These are phyloP conservation scores for Drosophila pectinifera DNA, from an alignment of 1,140 invertebrate species.

Conservation along the genomic window DNA sequence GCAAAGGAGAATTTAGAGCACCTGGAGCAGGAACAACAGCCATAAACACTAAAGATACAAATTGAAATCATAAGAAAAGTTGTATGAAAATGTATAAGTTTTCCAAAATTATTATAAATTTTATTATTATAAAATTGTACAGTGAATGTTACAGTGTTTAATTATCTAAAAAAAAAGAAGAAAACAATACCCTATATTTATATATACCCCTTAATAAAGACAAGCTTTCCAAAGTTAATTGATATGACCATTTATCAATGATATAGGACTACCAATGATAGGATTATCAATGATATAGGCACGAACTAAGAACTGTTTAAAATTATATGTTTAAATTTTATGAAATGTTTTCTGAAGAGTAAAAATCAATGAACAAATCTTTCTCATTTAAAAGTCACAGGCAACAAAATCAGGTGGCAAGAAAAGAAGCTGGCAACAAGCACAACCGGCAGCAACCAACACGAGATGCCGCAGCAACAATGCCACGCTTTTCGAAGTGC, in stretches of 20 bases:
- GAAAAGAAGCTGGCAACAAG: constrained; percentile 1
- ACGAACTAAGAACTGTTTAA: not conserved
- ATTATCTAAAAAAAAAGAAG: too few species aligned
- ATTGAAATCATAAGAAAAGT: not conserved
- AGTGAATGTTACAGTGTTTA: too few species aligned
- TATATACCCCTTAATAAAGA: not conserved
- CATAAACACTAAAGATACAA: not conserved
- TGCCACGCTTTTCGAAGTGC: constrained; percentile 50
- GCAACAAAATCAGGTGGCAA: not conserved
- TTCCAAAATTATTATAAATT: too few species aligned
- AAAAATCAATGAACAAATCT: too few species aligned
- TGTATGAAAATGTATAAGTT: too few species aligned
- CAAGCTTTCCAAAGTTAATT: too few species aligned
- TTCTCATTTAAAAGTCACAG: not conserved
- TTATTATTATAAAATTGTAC: too few species aligned
- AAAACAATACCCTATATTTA: not conserved
- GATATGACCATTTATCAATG: not conserved
- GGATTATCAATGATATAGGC: too few species aligned
- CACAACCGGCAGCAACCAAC: constrained; percentile 10
- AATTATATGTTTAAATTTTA: too few species aligned
- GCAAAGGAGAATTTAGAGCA: constrained; percentile 4
- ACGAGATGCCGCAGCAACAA: constrained; percentile 18
- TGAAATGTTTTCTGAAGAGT: not conserved
- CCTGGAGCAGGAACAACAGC: not conserved
- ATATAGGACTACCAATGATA: too few species aligned